phyloP scores from a whole-genome alignment of 2,888 invertebrate species.

The Tetranychus piercei region DNA sequence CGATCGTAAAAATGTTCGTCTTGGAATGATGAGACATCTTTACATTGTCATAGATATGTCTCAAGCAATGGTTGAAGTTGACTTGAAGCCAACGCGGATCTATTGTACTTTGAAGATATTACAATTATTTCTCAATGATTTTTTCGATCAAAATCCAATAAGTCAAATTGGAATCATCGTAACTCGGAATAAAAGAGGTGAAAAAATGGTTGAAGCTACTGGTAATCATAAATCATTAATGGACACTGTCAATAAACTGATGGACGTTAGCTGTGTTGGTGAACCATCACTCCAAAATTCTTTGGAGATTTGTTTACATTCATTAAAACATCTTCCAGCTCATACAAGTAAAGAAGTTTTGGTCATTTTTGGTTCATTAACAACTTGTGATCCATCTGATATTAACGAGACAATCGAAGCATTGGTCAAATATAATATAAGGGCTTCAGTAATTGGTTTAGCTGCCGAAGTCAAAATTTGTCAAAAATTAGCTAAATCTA shows the following conservation, averaged over 20 bases:
- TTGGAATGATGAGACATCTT: conserved; percentile 94
- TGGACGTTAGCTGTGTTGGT: conserved; percentile 52
- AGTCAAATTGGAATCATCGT: conserved; percentile 84
- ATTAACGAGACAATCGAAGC: conserved; percentile 61
- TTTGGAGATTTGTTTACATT: conserved; percentile 54
- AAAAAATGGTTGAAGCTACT: conserved; percentile 71
- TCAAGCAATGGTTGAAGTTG: conserved; percentile 79
- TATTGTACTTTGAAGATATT: conserved; percentile 68
- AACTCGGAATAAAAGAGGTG: conserved; percentile 80
- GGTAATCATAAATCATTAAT: conserved; percentile 42
- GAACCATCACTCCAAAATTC: conserved; percentile 94
- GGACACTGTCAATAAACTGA: conserved; percentile 34
- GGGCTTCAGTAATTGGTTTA: conserved; percentile 83
- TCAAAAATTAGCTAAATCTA: conserved; percentile 61
- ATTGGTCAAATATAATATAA: conserved; percentile 57
- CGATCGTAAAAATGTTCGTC: conserved; percentile 47
- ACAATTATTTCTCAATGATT: conserved; percentile 83
- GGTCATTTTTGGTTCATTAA: conserved; percentile 74
- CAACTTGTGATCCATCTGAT: conserved; percentile 90
- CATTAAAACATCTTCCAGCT: conserved; percentile 51
- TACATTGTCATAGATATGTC: conserved; percentile 81
- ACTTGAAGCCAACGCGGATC: conserved; percentile 79
- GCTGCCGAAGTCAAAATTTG: conserved; percentile 88
- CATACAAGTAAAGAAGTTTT: conserved; percentile 89
- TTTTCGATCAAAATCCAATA: conserved; percentile 95